Percentiles rank a stretch among this genome's conserved stretches.
phyloP scores from a whole-genome alignment of 1,140 invertebrate species.

The Drosophila ambigua region DNA sequence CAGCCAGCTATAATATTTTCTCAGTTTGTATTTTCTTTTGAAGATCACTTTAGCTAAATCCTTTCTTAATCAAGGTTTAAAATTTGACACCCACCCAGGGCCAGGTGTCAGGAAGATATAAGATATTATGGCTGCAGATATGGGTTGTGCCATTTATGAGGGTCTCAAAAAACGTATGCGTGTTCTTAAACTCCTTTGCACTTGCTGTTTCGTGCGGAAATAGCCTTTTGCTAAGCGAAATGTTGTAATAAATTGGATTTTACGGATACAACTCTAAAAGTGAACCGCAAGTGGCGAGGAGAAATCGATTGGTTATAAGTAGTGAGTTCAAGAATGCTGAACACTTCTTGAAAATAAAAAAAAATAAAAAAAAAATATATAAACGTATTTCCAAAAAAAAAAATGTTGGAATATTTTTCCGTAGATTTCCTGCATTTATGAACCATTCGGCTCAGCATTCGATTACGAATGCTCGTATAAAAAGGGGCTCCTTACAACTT shows the following conservation, averaged over 20 bases:
- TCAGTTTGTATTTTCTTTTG: conserved; percentile 1
- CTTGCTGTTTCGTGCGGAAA: not conserved
- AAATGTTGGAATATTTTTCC: no score
- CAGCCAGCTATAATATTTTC: no score
- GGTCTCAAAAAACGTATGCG: conserved; percentile 33
- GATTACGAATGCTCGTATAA: not conserved
- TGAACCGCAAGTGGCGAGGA: not conserved
- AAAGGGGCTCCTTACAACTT: not conserved
- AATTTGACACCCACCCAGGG: not conserved
- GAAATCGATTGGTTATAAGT: not conserved
- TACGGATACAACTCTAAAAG: no score
- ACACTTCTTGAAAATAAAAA: not conserved
- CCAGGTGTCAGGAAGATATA: not conserved
- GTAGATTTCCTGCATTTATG: not conserved
- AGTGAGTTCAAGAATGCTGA: no score
- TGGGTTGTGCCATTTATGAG: conserved; percentile 30
- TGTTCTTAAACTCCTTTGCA: conserved; percentile 3
- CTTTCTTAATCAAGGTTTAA: conserved; percentile 2
- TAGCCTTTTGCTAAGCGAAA: no score
- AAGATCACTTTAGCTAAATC: not conserved
- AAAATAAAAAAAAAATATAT: no score
- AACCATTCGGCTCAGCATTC: not conserved
- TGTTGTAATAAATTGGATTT: conserved; percentile 16
- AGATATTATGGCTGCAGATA: conserved; percentile 12
- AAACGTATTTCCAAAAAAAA: no score